A percentile compares a stretch with the other conserved stretches of the same genome.
Conservation (phyloP, 1,140 invertebrate species). For the Aphidius ervi region DNA sequence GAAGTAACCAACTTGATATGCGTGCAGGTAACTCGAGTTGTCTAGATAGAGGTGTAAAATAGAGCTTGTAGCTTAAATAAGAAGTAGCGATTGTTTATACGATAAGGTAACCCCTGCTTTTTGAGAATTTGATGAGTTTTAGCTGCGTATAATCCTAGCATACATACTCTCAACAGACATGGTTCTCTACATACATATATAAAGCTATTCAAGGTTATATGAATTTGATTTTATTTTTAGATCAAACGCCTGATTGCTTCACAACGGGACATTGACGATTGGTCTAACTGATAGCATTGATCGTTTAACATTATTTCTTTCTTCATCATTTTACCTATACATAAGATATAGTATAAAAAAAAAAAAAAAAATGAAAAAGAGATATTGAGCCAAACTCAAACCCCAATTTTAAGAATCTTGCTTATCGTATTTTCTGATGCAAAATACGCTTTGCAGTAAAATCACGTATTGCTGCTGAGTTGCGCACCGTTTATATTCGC, state of each 20-base stretch:
- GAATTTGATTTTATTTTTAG: background rate
- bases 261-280: slow-evolving; percentile 6
- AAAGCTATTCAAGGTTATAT: no score
- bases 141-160: no score
- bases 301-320: slow-evolving; percentile 5
- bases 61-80: slow-evolving; percentile 18
- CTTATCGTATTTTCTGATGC: slow-evolving; percentile 11
- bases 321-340: slow-evolving; percentile 10
- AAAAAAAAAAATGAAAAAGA: slow-evolving; percentile 18
- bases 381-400: slow-evolving; percentile 8
- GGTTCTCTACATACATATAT: no score
- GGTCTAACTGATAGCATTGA: slow-evolving; percentile 12
- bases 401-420: slow-evolving; percentile 3
- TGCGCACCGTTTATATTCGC: slow-evolving; percentile 8
- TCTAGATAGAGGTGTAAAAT: slow-evolving; percentile 28
- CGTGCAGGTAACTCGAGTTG: slow-evolving; percentile 21
- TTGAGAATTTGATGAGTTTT: slow-evolving; percentile 14
- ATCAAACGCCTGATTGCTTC: background rate
- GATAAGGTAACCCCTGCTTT: slow-evolving; percentile 11
- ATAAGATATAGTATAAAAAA: slow-evolving; percentile 1
- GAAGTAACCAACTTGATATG: slow-evolving; percentile 23
- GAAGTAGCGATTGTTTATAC: slow-evolving; percentile 3
- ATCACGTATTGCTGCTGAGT: slow-evolving; percentile 16
- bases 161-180: no score
- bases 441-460: background rate